phyloP scores from a whole-genome alignment of 2,113 vertebrate species.

The Phylloscopus trochiloides region DNA sequence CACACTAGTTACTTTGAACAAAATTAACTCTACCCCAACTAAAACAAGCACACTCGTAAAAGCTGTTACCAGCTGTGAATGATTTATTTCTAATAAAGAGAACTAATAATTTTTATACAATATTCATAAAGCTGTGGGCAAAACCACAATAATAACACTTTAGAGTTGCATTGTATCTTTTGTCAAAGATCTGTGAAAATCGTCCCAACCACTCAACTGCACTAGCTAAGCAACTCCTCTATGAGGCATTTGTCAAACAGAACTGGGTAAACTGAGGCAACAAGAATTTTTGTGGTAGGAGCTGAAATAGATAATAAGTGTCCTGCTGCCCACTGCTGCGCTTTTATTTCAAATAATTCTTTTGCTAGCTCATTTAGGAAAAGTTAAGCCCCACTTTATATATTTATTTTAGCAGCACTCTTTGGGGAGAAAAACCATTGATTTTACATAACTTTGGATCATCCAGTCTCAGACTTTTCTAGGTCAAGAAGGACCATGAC shows the following conservation, averaged over 20 bases:
- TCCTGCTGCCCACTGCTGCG: not conserved
- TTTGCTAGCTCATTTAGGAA: not conserved
- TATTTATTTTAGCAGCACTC: not conserved
- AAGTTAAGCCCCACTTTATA: not conserved
- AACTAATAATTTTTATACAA: not conserved
- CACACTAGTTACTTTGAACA: not conserved
- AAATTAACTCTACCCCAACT: not conserved
- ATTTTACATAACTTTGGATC: not conserved
- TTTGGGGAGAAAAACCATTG: not conserved
- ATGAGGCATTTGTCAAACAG: not conserved
- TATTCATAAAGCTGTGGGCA: not conserved
- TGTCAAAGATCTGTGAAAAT: not conserved
- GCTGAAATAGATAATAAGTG: not conserved
- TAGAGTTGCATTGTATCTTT: not conserved
- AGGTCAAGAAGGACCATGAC: not conserved
- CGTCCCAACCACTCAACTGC: not conserved
- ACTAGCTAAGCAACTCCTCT: not conserved
- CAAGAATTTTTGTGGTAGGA: not conserved
- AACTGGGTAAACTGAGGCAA: not conserved
- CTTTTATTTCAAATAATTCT: not conserved
- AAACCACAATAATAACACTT: not conserved
- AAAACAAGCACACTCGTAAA: not conserved
- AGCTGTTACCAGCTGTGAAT: not conserved
- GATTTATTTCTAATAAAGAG: slow-evolving; percentile 22
- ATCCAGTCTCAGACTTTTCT: not conserved